Conservation (phyloP, 2,113 vertebrate genomes). For the Myotis yumanensis region DNA sequence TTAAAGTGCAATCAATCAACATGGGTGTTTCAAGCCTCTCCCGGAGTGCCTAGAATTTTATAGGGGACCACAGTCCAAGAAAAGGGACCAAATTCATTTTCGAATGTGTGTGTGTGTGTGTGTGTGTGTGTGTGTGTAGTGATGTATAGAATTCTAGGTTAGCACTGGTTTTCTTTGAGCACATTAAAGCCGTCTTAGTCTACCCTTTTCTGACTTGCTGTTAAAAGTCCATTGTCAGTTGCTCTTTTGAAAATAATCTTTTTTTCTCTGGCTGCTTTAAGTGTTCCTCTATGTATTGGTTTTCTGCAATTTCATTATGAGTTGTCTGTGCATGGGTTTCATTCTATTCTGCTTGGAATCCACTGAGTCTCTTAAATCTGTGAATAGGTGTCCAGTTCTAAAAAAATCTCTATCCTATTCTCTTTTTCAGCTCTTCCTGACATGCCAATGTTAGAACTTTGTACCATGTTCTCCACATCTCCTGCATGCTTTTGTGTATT, state of each 20-base stretch:
- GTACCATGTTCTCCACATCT: not conserved
- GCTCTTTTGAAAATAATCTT: not conserved
- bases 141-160: not conserved
- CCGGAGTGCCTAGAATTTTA: constrained; percentile 8
- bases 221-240: not conserved
- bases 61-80: not conserved
- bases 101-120: not conserved
- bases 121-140: not conserved
- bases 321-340: not conserved
- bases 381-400: not conserved
- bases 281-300: not conserved
- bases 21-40: not conserved
- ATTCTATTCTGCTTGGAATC: not conserved
- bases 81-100: not conserved
- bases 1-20: not conserved
- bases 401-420: not conserved
- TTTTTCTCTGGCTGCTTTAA: not conserved
- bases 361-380: not conserved
- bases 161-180: not conserved
- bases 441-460: not conserved
- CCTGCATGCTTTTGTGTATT: not conserved
- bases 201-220: not conserved
- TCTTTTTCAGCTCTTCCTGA: not conserved
- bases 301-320: not conserved
- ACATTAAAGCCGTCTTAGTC: not conserved